A percentile compares a stretch with the other conserved stretches of the same genome.
Evolutionary conservation across 1,140 invertebrate genomes (phyloP).

Genomic region (Drosophila nannoptera): DNA sequence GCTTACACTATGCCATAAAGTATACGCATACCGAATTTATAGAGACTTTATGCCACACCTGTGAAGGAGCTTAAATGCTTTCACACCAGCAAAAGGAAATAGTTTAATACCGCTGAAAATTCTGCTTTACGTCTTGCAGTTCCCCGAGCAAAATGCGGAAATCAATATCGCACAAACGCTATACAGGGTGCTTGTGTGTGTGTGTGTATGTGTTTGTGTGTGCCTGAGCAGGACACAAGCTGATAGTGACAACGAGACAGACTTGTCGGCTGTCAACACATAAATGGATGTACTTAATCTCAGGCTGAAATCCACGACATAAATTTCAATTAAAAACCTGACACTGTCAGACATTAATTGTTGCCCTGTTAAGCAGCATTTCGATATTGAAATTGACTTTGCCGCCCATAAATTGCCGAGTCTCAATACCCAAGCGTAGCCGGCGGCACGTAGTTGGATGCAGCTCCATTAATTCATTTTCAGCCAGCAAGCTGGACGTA

Average conservation of each 20-base stretch:
- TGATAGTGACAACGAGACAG: neutral
- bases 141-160: neutral
- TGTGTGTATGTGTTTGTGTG: no score
- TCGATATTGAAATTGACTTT: constrained; percentile 12
- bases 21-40: no score
- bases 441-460: neutral
- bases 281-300: constrained; percentile 3
- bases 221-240: no score
- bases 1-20: neutral
- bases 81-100: no score
- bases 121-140: neutral
- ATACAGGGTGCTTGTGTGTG: neutral
- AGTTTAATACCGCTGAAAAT: no score
- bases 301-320: constrained; percentile 2
- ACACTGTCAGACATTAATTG: constrained; percentile 11
- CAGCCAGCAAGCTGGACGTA: neutral
- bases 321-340: constrained; percentile 25
- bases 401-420: constrained; percentile 8
- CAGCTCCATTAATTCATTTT: constrained; percentile 19
- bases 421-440: neutral
- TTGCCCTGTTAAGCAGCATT: constrained; percentile 3
- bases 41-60: no score
- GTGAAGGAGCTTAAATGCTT: no score
- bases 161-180: neutral
- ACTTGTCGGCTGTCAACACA: neutral